Conservation (phyloP, 2,113 vertebrate species). For the Mus musculus region GRCm39 chr16:28908001-28908500, state of each 20-base stretch:
- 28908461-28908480: too few relatives aligned
- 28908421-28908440: neutral
- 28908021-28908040: neutral
- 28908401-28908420: neutral
- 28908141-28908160: neutral
- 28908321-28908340: neutral
- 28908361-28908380: neutral
- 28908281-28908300: neutral
- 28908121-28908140: neutral
- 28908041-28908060: neutral
- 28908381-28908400: neutral
- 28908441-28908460: neutral
- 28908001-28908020: neutral
- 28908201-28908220: neutral
- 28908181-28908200: neutral
- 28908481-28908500: neutral
- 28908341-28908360: neutral
- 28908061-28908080: neutral
- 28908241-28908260: neutral
- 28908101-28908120: neutral
- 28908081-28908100: constrained; percentile 23
- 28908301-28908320: neutral
- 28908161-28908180: neutral
- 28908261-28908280: neutral
- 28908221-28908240: neutral